Evolutionary conservation across 2,113 vertebrate species (phyloP).

Genomic region (Acanthisitta chloris): DNA sequence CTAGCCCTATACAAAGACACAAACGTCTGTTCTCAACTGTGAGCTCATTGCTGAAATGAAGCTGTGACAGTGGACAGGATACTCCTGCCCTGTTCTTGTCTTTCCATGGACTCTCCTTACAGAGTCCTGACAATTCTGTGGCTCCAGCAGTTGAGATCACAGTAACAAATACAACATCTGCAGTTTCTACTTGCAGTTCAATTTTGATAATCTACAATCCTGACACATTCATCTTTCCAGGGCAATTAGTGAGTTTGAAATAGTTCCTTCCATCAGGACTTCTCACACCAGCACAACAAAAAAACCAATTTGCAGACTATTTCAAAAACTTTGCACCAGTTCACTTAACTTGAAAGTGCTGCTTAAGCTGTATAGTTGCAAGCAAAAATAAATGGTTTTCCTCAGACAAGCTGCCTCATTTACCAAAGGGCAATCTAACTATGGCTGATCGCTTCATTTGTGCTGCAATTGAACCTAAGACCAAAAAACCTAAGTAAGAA

Average conservation of each 20-base stretch:
- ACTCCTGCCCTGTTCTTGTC: background rate
- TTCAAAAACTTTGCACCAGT: background rate
- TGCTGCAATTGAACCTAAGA: background rate
- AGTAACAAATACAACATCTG: background rate
- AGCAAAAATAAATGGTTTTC: background rate
- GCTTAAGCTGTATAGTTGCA: background rate
- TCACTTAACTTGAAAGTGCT: background rate
- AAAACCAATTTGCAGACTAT: background rate
- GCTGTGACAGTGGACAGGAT: background rate
- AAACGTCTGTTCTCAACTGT: background rate
- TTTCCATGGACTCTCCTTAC: background rate
- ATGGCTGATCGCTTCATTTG: background rate
- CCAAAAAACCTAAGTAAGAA: background rate
- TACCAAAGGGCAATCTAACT: background rate
- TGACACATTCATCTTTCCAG: background rate
- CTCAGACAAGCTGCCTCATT: background rate
- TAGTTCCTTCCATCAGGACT: background rate
- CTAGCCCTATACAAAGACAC: background rate
- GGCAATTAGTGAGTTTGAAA: background rate
- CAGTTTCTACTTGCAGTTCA: background rate
- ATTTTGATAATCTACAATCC: background rate
- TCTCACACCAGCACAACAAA: background rate
- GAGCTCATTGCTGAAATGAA: background rate
- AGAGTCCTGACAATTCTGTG: background rate
- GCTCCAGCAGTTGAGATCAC: background rate